Percentiles rank a stretch among this genome's conserved stretches.
These are phyloP conservation scores for Latheticus oryzae DNA, from an alignment of 2,888 invertebrate genomes.

Conservation along the genomic window DNA sequence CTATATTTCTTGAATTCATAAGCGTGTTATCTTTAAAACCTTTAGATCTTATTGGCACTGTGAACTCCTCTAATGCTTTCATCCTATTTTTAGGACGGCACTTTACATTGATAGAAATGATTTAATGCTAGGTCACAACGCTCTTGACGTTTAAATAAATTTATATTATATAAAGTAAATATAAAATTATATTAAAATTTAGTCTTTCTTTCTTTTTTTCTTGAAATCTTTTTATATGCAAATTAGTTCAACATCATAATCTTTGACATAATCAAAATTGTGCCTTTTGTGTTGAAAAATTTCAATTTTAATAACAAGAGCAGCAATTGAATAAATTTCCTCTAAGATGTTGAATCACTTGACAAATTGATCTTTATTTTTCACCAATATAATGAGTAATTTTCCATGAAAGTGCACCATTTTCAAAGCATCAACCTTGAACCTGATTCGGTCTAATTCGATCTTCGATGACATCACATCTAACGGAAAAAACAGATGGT, in stretches of 20 bases:
- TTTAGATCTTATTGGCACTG: slow-evolving; percentile 4
- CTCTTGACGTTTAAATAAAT: slow-evolving; percentile 1
- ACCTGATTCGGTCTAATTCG: slow-evolving; percentile 28
- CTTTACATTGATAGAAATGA: slow-evolving; percentile 22
- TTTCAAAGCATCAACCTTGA: slow-evolving; percentile 30
- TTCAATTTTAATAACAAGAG: no score
- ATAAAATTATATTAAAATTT: no score
- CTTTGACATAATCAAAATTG: no score
- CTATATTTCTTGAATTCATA: background rate
- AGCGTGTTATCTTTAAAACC: background rate
- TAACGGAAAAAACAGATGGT: slow-evolving; percentile 37
- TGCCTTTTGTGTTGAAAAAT: no score
- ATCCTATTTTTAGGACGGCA: slow-evolving; percentile 9
- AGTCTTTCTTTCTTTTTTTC: no score
- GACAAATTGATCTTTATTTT: no score
- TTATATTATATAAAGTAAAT: no score
- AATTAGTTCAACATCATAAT: no score
- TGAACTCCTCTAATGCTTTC: slow-evolving; percentile 2
- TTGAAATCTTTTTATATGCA: no score
- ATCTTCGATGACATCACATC: slow-evolving; percentile 28
- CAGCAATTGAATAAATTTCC: no score
- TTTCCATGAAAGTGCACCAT: background rate
- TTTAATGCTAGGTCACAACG: slow-evolving; percentile 10
- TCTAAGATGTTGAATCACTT: no score
- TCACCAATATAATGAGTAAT: no score